phyloP scores from a whole-genome alignment of 2,797 vertebrate genomes.

The Enteromius paludinosus region DNA sequence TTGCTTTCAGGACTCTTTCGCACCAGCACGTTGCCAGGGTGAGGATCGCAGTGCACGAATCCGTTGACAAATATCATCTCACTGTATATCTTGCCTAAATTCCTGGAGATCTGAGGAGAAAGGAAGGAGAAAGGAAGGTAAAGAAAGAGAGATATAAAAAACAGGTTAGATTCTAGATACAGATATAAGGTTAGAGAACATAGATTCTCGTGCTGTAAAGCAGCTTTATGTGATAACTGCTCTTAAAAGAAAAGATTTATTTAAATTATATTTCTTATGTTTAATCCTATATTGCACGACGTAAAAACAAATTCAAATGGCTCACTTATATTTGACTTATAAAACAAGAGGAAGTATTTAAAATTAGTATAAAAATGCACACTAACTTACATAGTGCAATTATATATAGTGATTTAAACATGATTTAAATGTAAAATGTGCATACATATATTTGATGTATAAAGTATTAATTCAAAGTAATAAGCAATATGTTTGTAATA shows the following conservation, averaged over 20 bases:
- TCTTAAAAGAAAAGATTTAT: neutral
- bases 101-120: slow-evolving; percentile 85
- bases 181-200: neutral
- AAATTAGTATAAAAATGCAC: neutral
- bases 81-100: slow-evolving; percentile 92
- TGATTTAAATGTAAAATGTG: neutral
- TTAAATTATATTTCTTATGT: neutral
- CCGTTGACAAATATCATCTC: slow-evolving; percentile 98
- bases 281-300: neutral
- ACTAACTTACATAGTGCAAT: neutral
- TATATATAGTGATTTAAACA: neutral
- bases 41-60: slow-evolving; percentile 97
- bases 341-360: neutral
- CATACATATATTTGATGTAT: neutral
- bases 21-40: slow-evolving; percentile 94
- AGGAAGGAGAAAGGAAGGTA: neutral
- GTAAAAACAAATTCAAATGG: neutral
- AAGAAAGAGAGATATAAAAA: neutral
- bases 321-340: neutral
- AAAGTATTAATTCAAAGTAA: neutral
- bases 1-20: slow-evolving; percentile 81
- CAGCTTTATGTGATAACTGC: neutral
- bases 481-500: neutral
- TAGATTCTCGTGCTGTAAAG: neutral
- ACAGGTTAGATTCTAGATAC: neutral